Conservation (phyloP, 2,888 invertebrate genomes). For the Pristionchus maxplancki region DNA sequence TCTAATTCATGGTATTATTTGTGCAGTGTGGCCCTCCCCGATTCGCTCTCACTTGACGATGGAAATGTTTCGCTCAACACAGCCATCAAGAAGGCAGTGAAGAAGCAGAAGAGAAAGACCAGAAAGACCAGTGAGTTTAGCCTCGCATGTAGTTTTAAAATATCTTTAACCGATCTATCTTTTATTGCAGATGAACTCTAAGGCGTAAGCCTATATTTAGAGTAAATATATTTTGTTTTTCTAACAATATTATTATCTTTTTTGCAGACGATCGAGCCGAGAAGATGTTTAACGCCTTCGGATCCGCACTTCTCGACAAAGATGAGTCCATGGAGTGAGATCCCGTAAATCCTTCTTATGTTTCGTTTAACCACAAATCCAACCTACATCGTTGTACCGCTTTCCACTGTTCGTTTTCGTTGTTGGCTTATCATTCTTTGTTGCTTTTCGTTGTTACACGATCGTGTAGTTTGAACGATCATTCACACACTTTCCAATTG, state of each 20-base stretch:
- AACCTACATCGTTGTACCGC: not conserved
- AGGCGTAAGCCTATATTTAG: too few relatives aligned
- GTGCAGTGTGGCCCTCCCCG: constrained; percentile 57
- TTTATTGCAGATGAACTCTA: too few relatives aligned
- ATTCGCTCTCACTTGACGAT: constrained; percentile 63
- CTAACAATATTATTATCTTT: not conserved
- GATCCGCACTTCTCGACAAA: constrained; percentile 44
- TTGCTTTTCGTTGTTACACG: constrained; percentile 32
- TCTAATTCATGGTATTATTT: not conserved
- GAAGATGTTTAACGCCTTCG: constrained; percentile 49
- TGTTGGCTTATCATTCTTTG: constrained; percentile 3
- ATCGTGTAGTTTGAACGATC: not conserved
- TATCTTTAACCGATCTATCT: too few relatives aligned
- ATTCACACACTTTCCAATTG: not conserved
- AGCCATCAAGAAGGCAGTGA: constrained; percentile 72
- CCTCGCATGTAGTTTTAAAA: too few relatives aligned
- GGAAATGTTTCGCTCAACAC: constrained; percentile 72
- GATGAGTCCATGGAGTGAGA: constrained; percentile 50
- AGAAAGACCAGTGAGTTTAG: constrained; percentile 61
- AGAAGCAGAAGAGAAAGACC: constrained; percentile 71
- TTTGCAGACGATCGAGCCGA: constrained; percentile 50
- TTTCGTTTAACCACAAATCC: not conserved
- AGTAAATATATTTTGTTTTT: not conserved
- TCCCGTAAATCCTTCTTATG: not conserved
- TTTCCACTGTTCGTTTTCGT: constrained; percentile 16